These are phyloP conservation scores for Xiphophorus maculatus DNA, from an alignment of 2,113 vertebrate genomes.

Conservation along the genomic window DNA sequence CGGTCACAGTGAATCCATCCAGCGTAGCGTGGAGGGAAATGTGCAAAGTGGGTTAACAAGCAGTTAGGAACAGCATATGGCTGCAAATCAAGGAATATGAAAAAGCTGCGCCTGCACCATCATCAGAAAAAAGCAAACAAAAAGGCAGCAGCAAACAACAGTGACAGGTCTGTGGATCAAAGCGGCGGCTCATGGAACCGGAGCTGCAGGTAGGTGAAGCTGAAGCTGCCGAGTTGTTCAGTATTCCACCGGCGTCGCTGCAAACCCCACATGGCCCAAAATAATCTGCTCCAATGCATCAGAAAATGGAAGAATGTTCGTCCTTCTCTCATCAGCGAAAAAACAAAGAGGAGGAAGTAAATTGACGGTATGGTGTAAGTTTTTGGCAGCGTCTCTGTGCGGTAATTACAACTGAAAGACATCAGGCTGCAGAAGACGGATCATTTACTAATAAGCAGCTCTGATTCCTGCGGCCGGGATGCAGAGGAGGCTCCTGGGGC, in stretches of 20 bases:
- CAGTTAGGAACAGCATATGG: constrained; percentile 31
- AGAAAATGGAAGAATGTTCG: constrained; percentile 25
- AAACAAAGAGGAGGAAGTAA: neutral
- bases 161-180: constrained; percentile 45
- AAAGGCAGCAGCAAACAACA: constrained; percentile 12
- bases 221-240: constrained; percentile 4
- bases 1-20: constrained; percentile 25
- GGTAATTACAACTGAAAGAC: constrained; percentile 6
- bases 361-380: neutral
- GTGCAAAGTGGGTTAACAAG: constrained; percentile 39
- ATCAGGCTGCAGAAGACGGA: constrained; percentile 19
- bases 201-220: constrained; percentile 14
- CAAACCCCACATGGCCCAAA: constrained; percentile 22
- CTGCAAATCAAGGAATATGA: constrained; percentile 29
- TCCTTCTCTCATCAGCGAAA: neutral
- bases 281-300: constrained; percentile 52
- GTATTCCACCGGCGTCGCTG: constrained; percentile 32
- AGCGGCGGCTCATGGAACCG: constrained; percentile 11
- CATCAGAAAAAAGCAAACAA: constrained; percentile 7
- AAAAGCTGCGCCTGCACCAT: constrained; percentile 8
- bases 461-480: constrained; percentile 5
- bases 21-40: constrained; percentile 8
- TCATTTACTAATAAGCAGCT: constrained; percentile 27
- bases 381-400: neutral
- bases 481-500: accelerated